A percentile compares a stretch with the other conserved stretches of the same genome.
Evolutionary conservation across 2,113 vertebrate species (phyloP).

Genomic region (Myodes glareolus): DNA sequence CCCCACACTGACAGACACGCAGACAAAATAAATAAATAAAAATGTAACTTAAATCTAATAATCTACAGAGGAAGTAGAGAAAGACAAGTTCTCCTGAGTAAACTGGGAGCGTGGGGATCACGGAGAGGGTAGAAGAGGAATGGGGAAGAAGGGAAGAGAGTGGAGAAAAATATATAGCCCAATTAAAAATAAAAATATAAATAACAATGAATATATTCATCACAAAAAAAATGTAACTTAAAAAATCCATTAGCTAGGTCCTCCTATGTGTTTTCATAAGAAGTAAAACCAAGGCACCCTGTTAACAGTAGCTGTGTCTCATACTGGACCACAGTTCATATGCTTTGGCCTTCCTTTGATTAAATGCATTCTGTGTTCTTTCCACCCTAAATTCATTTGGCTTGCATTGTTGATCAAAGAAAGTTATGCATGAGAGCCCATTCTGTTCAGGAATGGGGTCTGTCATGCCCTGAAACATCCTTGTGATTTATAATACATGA

Average conservation of each 20-base stretch:
- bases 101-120: too few relatives aligned
- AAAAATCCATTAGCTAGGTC: neutral
- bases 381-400: conserved; percentile 57
- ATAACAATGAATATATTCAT: neutral
- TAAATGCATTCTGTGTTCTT: conserved; percentile 51
- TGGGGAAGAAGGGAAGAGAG: too few relatives aligned
- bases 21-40: neutral
- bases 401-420: conserved; percentile 73
- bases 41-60: too few relatives aligned
- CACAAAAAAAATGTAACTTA: neutral
- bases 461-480: conserved; percentile 51
- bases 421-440: conserved; percentile 72
- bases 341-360: neutral
- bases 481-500: conserved; percentile 79
- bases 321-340: neutral
- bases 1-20: neutral
- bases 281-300: neutral
- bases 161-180: too few relatives aligned
- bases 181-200: neutral
- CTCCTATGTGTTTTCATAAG: conserved; percentile 21
- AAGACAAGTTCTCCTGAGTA: too few relatives aligned
- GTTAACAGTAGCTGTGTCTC: neutral
- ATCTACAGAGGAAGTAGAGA: too few relatives aligned
- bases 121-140: too few relatives aligned
- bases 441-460: conserved; percentile 41